Base-by-base conservation (phyloP, 1,140 invertebrate species). In the Wasmannia auropunctata region DNA sequence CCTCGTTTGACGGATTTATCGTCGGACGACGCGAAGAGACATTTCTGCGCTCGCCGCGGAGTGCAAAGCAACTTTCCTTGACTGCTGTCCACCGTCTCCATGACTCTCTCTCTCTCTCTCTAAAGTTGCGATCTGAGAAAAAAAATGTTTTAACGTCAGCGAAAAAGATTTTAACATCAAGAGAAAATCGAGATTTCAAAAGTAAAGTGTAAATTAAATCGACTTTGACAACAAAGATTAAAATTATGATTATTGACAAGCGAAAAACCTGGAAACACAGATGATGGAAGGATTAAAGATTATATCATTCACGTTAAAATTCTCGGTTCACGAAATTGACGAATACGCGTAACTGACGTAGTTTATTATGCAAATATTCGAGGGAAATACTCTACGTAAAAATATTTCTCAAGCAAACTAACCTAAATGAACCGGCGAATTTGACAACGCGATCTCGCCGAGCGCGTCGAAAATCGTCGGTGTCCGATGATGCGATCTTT, bases 41-140 rank as follows among this genome's bases (percentile, higher is more conserved):
- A 86, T 62, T 94, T 94, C 10, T 91, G 91, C 1, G 88, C 65
- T 74, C 87, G 87, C 22, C 74, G 81, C 60, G 93, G 94, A 10
- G 94, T 94, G 28, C 65, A 72, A 37, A 87, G 37, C 25, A 63
- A 89, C 0, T 86, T 56, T 7, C 70, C 84, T 67, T 84, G 58
- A n/a, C 10, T 7, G 10, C 3, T 79, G n/a, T 87, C 56, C 85
- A 88, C 88, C 25, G 14, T 86, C 4, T 6, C n/a, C 40, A n/a
- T 5, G 56, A 72, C 7, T 19, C 5, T n/a, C n/a, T n/a, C n/a
- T n/a, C n/a, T n/a, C n/a, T n/a, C n/a, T n/a, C n/a, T 43, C 60
- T 65, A 0, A 77, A 56, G 10, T 19, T 56, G 1, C 46, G 67
- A 31, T 37, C 37, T 65, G 37, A 5, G n/a, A n/a, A n/a, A 85